Evolutionary conservation across 2,113 vertebrate genomes (phyloP).

Genomic region (Vimba vimba): DNA sequence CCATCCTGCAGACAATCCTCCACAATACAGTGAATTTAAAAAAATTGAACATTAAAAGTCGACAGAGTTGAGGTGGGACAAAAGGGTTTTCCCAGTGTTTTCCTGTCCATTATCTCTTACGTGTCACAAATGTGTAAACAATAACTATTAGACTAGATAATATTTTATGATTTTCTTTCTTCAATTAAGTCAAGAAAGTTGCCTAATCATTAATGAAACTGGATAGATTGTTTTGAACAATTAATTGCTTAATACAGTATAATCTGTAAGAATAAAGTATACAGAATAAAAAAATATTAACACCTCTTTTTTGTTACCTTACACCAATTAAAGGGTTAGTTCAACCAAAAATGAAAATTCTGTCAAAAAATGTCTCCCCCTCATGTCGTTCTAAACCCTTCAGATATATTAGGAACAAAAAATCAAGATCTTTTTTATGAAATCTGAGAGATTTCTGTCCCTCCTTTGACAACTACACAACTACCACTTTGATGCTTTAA

Average conservation of each 20-base stretch:
- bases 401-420: too few relatives aligned
- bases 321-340: too few relatives aligned
- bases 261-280: not conserved
- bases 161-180: not conserved
- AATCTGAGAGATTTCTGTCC: too few relatives aligned
- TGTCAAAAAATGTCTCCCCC: too few relatives aligned
- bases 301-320: not conserved
- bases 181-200: not conserved
- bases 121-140: not conserved
- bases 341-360: too few relatives aligned
- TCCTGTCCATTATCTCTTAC: not conserved
- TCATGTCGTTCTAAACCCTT: too few relatives aligned
- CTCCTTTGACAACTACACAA: too few relatives aligned
- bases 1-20: not conserved
- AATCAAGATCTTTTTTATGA: too few relatives aligned
- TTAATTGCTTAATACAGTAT: not conserved
- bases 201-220: not conserved
- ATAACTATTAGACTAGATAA: not conserved
- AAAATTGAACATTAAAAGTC: not conserved
- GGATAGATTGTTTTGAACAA: not conserved
- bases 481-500: too few relatives aligned
- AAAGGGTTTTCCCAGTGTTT: not conserved
- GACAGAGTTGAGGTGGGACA: not conserved
- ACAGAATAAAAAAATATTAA: not conserved
- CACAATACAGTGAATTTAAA: not conserved